Conservation (phyloP, 2,113 vertebrate species). For the Albula goreensis region DNA sequence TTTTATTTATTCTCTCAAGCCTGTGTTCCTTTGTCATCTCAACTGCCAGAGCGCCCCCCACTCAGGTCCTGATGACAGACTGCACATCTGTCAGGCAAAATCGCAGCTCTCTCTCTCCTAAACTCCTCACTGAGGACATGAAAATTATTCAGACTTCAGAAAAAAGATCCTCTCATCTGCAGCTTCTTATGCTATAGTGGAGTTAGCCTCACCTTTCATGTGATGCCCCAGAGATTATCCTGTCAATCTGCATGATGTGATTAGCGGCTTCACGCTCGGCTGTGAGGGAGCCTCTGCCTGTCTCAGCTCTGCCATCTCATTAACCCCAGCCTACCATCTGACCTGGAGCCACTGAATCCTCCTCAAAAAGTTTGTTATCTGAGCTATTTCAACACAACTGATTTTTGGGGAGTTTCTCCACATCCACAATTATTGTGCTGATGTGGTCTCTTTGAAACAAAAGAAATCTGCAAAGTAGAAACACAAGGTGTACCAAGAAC, state of each 20-base stretch:
- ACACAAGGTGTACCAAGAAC: background rate
- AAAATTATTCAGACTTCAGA: slow-evolving; percentile 65
- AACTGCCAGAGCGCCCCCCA: slow-evolving; percentile 12
- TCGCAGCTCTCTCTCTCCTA: background rate
- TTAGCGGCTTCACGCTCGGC: slow-evolving; percentile 55
- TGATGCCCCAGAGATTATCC: slow-evolving; percentile 64
- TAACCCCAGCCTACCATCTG: slow-evolving; percentile 53
- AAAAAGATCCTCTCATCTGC: slow-evolving; percentile 50
- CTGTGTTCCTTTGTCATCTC: slow-evolving; percentile 36
- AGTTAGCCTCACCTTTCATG: slow-evolving; percentile 69
- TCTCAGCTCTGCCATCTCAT: slow-evolving; percentile 52
- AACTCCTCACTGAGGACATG: slow-evolving; percentile 35
- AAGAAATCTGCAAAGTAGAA: background rate
- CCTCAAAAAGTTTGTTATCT: slow-evolving; percentile 44
- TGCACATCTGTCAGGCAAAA: background rate
- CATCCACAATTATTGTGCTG: background rate
- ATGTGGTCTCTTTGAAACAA: background rate
- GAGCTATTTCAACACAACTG: slow-evolving; percentile 12
- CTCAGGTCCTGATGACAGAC: background rate
- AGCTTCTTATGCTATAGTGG: slow-evolving; percentile 55
- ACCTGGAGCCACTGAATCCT: slow-evolving; percentile 27
- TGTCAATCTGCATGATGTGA: slow-evolving; percentile 68
- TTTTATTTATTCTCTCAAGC: slow-evolving; percentile 49
- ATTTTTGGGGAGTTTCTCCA: background rate
- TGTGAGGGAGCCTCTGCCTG: slow-evolving; percentile 46